These are phyloP conservation scores for Burhinus oedicnemus DNA, from an alignment of 2,113 vertebrate genomes.

Conservation along the genomic window DNA sequence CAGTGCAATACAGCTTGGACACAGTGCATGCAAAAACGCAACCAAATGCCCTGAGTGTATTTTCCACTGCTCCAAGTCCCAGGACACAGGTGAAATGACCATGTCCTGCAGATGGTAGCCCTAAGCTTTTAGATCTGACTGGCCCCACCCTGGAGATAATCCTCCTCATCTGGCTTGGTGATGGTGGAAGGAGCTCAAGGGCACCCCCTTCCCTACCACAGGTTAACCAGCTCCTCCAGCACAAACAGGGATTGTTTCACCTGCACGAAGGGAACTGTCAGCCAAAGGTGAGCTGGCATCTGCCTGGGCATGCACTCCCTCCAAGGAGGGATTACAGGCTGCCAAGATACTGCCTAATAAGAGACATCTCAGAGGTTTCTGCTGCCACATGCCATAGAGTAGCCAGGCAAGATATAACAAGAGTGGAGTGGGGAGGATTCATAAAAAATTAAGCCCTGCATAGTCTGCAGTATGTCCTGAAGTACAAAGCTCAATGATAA, in stretches of 20 bases:
- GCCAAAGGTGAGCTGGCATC: background rate
- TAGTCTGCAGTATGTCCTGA: background rate
- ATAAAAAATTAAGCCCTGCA: background rate
- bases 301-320: too few species aligned
- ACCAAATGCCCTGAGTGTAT: too few species aligned
- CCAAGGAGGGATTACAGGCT: background rate
- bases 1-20: background rate
- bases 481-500: background rate
- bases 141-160: background rate
- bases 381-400: background rate
- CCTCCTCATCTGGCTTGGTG: background rate
- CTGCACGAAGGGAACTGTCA: background rate
- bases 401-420: background rate
- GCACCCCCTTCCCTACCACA: background rate
- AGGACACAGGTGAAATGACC: too few species aligned
- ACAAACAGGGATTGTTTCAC: background rate
- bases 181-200: background rate
- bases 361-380: background rate
- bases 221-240: background rate
- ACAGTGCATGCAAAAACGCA: accelerated
- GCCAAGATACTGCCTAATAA: background rate
- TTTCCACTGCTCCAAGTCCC: background rate
- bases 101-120: background rate
- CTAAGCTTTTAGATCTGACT: background rate
- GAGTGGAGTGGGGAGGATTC: background rate